phyloP scores from a whole-genome alignment of 2,113 vertebrate species.

The Callaeas wilsoni region DNA sequence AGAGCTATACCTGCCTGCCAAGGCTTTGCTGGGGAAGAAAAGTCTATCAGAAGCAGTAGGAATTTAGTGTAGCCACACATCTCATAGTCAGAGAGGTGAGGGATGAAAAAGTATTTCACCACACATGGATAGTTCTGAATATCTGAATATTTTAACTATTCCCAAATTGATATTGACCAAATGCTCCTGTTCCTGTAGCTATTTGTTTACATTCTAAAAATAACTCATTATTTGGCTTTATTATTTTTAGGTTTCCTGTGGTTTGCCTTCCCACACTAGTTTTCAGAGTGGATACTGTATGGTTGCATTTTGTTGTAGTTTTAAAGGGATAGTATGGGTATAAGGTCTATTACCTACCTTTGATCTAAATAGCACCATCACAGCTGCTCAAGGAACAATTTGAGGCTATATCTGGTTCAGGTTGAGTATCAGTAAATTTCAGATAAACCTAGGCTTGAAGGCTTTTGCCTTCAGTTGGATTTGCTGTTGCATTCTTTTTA shows the following conservation, averaged over 20 bases:
- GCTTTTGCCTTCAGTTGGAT: background rate
- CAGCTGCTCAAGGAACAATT: background rate
- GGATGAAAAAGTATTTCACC: background rate
- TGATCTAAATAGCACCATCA: background rate
- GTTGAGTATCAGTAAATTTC: background rate
- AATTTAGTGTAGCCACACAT: background rate
- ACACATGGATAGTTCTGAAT: background rate
- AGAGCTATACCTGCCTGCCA: background rate
- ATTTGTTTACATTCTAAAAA: background rate
- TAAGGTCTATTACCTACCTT: background rate
- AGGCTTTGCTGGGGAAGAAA: background rate
- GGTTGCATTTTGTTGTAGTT: background rate
- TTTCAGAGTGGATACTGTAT: background rate
- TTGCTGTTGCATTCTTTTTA: background rate
- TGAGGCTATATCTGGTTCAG: background rate
- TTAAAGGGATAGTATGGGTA: background rate
- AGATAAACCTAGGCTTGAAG: background rate
- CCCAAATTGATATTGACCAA: background rate
- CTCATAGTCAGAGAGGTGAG: background rate
- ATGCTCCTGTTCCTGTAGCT: background rate
- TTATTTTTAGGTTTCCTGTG: background rate
- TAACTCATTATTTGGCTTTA: background rate
- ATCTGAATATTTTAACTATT: background rate
- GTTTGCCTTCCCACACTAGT: background rate
- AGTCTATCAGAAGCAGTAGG: background rate